Base-by-base conservation (phyloP, 92 coral and sea anemone genomes). In the Zoanthus sociatus region DNA sequence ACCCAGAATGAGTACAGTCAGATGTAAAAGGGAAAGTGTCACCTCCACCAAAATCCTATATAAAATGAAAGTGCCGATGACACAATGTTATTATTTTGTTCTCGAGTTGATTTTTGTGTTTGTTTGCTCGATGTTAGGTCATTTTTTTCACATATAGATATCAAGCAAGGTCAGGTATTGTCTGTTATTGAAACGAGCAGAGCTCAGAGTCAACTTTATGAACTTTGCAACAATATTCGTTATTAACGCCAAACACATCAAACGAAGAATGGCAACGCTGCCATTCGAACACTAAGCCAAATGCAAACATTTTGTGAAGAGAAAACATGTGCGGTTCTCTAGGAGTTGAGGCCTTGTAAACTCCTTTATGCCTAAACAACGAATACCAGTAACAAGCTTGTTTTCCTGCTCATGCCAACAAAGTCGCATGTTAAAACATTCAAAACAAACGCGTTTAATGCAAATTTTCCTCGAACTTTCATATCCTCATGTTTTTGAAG, bases 231-330 rank as follows among this genome's bases (percentile, higher is more conserved):
- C 85, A 81, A 53, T 64, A 71, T 64, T 77, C 85, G 69, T 81
- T 81, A 81, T 81, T 81, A 81, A 67, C 18, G 51, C 85, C 66
- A 81, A 64, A 81, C 61, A 81, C 75, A 81, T 81, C 85, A 81
- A 81, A 81, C 10, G 85, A 67, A 48, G 58, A 81, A n/a, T 64
- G 85, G 64, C 85, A 46, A 81, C 6, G 70, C 64, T 81, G 85
- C 85, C 85, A 81, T 67, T 81, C 85, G 66, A 67, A 67, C 42
- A 61, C 75, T 42, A 18, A 44, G 74, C 31, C 75, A 47, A 66
- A 75, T 64, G 21, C 85, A 81, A 81, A 81, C 85, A 73, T 33
- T 69, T 72, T 37, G 11, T 73, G 54, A 73, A 73, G 54, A 73
- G 77, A 37, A 15, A 73, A 73, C 77, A 18, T 73, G 74, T 31